Percentiles rank a stretch among this genome's conserved stretches.
These are phyloP conservation scores for Montipora capricornis DNA, from an alignment of 64 coral and sea anemone species.

Conservation along the genomic window DNA sequence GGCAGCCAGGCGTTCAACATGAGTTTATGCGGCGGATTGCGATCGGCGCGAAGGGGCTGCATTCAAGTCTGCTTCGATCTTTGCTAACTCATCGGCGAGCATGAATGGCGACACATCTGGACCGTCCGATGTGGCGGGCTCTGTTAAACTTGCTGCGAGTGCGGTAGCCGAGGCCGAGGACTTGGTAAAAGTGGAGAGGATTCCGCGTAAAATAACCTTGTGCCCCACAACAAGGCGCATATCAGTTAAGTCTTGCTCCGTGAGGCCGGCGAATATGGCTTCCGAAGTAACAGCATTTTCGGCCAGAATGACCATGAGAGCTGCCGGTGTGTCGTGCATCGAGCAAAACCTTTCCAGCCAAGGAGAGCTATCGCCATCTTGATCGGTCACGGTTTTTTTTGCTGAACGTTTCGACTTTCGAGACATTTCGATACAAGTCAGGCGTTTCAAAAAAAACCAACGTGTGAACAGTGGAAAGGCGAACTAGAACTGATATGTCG, in stretches of 20 bases:
- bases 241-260: not conserved
- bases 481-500: too few species aligned
- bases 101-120: not conserved
- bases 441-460: too few species aligned
- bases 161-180: not conserved
- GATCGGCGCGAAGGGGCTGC: too few species aligned
- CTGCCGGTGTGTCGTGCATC: not conserved
- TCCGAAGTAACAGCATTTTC: not conserved
- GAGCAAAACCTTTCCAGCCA: not conserved
- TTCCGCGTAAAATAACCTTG: slow-evolving; percentile 6
- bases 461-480: too few species aligned
- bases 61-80: not conserved
- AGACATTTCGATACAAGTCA: not conserved
- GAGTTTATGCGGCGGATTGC: not conserved
- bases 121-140: not conserved
- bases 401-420: not conserved
- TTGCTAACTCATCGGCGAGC: not conserved
- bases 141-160: not conserved
- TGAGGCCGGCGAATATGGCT: not conserved
- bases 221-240: slow-evolving; percentile 18
- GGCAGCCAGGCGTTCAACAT: not conserved
- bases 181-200: not conserved
- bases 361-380: not conserved
- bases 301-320: not conserved
- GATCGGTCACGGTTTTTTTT: not conserved